These are phyloP conservation scores for Lutjanus campechanus DNA, from an alignment of 2,797 vertebrate genomes.

Conservation along the genomic window DNA sequence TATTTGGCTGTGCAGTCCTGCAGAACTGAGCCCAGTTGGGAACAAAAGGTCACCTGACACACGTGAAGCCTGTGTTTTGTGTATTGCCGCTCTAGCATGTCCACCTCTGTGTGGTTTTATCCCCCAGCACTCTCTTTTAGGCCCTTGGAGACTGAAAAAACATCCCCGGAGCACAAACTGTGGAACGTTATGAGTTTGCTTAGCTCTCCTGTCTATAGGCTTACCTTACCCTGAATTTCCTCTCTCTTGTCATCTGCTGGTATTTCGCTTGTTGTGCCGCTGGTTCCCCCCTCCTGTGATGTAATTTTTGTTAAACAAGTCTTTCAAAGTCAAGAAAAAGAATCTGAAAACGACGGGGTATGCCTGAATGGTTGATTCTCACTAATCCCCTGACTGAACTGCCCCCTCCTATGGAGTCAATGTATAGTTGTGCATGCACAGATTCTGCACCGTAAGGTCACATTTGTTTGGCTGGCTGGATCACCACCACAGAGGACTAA, in stretches of 20 bases:
- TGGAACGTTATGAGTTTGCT: constrained; percentile 62
- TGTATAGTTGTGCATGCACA: constrained; percentile 66
- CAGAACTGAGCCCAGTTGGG: constrained; percentile 68
- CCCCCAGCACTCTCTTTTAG: constrained; percentile 33
- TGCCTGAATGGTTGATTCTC: constrained; percentile 63
- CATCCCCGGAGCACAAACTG: constrained; percentile 46
- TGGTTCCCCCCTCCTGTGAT: constrained; percentile 55
- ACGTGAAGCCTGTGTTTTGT: constrained; percentile 60
- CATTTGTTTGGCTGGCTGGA: constrained; percentile 74
- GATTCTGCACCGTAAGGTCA: constrained; percentile 74
- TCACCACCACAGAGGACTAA: constrained; percentile 76
- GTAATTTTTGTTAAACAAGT: constrained; percentile 74
- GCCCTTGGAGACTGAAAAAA: constrained; percentile 57
- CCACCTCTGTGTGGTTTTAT: constrained; percentile 43
- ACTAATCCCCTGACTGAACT: constrained; percentile 73
- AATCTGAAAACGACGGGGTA: constrained; percentile 59
- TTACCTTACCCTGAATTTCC: constrained; percentile 40
- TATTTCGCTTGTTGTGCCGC: constrained; percentile 50
- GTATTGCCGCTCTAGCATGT: constrained; percentile 57
- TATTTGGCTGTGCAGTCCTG: constrained; percentile 67
- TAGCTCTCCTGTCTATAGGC: constrained; percentile 58
- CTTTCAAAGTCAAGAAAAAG: constrained; percentile 70
- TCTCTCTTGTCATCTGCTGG: constrained; percentile 40
- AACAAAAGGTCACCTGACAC: constrained; percentile 76
- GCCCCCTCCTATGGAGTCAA: constrained; percentile 69